Evolutionary conservation across 2,797 vertebrate species (phyloP), one percentile per base, ranked within the genome.

Genomic region (Cercopithecus petaurista): DNA sequence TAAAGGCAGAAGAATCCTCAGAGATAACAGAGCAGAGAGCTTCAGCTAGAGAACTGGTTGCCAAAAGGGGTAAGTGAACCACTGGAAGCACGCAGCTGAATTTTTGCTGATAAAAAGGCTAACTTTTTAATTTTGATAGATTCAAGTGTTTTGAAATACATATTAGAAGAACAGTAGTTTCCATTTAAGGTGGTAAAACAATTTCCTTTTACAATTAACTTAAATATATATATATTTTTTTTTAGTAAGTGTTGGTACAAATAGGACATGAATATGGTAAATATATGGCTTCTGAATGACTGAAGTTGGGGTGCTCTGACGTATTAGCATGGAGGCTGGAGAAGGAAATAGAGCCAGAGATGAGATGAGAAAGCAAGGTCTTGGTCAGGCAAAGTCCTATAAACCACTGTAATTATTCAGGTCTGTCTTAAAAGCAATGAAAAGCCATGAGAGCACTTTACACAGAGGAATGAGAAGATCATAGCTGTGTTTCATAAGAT

Each of bases 151-250:
- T 90, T 83, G 4, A 95, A 83, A 83, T 61, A 79, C 1, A 24
- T 89, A 73, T 67, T 77, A 72, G 19, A 93, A 52, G 57, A 92
- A 90, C 70, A 76, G 13, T 67, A 82, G 10, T 52, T 77, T 92
- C 52, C 92, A 12, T 50, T 57, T 90, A 90, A 4, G 12, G 28
- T 84, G 30, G 57, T 39, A 86, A 93, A 83, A 88, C 14, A 81
- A 36, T 85, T 75, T 88, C n/a, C 64, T 87, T 92, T 95, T 70
- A 48, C 88, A 96, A 94, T 59, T 77, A 82, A 85, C 77, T 93
- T 82, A 11, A 70, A 36, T 24, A 55, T 72, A 79, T n/a, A n/a
- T n/a, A n/a, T n/a, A n/a, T 21, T 72, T 43, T 19, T 57, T 39
- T 80, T 92, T 41, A 75, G 19, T 93, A 88, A 84, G 22, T 64